Evolutionary conservation across 2,888 invertebrate genomes (phyloP).

Genomic region (Polymixis flavicincta): DNA sequence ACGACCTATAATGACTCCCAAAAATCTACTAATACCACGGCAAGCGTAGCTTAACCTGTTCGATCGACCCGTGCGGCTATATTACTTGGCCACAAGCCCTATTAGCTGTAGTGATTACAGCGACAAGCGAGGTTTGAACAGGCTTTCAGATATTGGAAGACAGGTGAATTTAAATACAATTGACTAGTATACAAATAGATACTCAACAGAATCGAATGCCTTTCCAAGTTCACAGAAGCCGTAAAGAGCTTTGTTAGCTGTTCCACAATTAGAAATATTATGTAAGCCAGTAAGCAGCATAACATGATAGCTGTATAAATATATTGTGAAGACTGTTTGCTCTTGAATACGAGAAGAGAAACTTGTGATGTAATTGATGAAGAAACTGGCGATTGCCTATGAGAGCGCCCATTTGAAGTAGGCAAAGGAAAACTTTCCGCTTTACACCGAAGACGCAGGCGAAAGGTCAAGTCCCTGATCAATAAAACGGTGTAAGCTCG

Average conservation of each 20-base stretch:
- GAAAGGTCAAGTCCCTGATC: conserved; percentile 13
- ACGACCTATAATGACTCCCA: too few relatives aligned
- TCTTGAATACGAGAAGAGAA: conserved; percentile 35
- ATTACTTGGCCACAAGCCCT: too few relatives aligned
- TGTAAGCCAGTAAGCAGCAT: not conserved
- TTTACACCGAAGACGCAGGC: not conserved
- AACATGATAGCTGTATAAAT: conserved; percentile 15
- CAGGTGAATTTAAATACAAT: not conserved
- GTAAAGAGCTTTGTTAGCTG: not conserved
- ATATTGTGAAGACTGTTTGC: conserved; percentile 7
- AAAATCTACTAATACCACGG: too few relatives aligned
- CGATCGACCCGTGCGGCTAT: too few relatives aligned
- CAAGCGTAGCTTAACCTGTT: too few relatives aligned
- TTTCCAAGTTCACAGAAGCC: not conserved
- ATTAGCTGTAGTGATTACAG: not conserved
- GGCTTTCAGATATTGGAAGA: not conserved
- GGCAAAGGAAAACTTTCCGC: not conserved
- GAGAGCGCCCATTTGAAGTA: not conserved
- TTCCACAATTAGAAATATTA: not conserved
- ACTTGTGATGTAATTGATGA: conserved; percentile 39
- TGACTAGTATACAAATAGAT: not conserved
- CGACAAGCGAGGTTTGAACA: not conserved
- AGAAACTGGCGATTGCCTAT: conserved; percentile 12
- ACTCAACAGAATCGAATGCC: conserved; percentile 4
- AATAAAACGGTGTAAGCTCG: not conserved